Evolutionary conservation across 2,113 vertebrate species (phyloP).

Genomic region (Thunnus thynnus): DNA sequence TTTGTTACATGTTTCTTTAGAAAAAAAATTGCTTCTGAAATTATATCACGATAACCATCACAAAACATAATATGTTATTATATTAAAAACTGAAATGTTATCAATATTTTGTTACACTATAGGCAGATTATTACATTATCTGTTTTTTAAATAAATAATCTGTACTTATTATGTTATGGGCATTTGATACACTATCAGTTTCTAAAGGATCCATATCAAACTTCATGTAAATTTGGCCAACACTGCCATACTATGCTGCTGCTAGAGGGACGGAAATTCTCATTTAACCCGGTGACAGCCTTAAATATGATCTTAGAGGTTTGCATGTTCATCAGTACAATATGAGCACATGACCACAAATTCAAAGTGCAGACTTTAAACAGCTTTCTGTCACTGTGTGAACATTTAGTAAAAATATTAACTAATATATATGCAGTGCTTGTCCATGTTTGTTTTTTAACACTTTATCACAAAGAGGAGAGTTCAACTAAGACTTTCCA

Average conservation of each 20-base stretch:
- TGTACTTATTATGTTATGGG: background rate
- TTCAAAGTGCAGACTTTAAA: slow-evolving; percentile 34
- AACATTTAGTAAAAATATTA: slow-evolving; percentile 6
- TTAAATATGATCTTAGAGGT: background rate
- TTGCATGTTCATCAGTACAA: slow-evolving; percentile 7
- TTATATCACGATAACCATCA: no score
- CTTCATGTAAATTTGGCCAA: no score
- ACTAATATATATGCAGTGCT: slow-evolving; percentile 3
- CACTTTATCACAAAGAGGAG: slow-evolving; percentile 65
- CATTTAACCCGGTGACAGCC: background rate
- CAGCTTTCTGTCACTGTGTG: slow-evolving; percentile 39
- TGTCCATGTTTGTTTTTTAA: slow-evolving; percentile 30
- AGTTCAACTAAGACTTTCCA: slow-evolving; percentile 66
- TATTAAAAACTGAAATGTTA: no score
- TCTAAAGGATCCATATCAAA: background rate
- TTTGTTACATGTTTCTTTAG: no score
- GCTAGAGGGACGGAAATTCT: background rate
- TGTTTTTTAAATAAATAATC: no score
- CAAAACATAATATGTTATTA: no score
- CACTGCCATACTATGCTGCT: background rate
- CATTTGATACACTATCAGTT: background rate
- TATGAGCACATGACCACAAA: slow-evolving; percentile 35
- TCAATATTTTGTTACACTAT: no score
- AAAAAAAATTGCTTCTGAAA: no score
- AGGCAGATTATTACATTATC: no score